Evolutionary conservation across 92 coral and sea anemone species (phyloP).

Genomic region (Actinostola sp.): DNA sequence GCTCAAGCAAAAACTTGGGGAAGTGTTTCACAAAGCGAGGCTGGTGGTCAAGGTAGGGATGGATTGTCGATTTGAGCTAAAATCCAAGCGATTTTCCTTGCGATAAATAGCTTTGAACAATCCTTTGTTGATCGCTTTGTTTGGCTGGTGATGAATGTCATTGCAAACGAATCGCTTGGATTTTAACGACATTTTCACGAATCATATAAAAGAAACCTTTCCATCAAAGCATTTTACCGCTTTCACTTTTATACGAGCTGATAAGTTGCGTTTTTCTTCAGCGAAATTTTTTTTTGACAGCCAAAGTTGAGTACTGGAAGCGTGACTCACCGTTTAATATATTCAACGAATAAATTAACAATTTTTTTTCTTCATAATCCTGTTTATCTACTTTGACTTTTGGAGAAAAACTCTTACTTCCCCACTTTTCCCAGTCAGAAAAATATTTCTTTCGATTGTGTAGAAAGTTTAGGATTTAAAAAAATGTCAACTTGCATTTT

Average conservation of each 20-base stretch:
- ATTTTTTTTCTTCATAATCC: too few species aligned
- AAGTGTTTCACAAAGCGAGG: slow-evolving; percentile 99
- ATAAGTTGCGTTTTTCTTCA: too few species aligned
- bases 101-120: background rate
- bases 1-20: slow-evolving; percentile 98
- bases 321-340: slow-evolving; percentile 15
- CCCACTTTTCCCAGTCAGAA: too few species aligned
- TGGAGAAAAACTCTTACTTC: too few species aligned
- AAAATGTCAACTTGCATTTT: too few species aligned
- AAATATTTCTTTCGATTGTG: too few species aligned
- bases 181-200: background rate
- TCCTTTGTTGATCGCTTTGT: slow-evolving; percentile 1
- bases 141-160: background rate
- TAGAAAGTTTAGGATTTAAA: too few species aligned
- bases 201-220: too few species aligned
- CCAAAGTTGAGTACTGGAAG: background rate
- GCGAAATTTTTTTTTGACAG: too few species aligned
- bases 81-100: background rate
- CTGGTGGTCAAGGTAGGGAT: slow-evolving; percentile 99
- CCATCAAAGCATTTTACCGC: too few species aligned
- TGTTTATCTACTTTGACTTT: too few species aligned
- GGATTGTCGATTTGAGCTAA: background rate
- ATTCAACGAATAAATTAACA: background rate
- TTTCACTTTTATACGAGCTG: too few species aligned
- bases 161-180: background rate